Base-by-base conservation (phyloP, 2,888 invertebrate genomes). In the Kuschelorhynchus macadamiae region DNA sequence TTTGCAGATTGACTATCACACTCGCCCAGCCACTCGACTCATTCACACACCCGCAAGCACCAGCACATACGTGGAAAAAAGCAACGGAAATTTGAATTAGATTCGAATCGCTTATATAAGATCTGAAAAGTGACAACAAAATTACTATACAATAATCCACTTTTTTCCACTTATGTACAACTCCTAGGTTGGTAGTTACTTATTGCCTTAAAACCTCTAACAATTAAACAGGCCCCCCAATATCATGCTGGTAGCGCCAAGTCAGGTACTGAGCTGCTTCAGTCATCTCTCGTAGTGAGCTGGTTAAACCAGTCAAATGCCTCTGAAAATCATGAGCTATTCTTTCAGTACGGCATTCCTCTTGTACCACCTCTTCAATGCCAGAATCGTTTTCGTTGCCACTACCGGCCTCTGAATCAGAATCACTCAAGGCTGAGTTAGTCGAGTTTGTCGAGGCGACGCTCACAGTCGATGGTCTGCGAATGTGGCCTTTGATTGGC, bases 241-340 rank as follows among this genome's bases (percentile, higher is more conserved):
- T 91, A 85, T 95, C 95, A 82, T 91, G 92, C 85, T 96, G 96
- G 85, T 96, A 96, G 77, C 94, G 90, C 80, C 91, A 89, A 77
- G 95, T 94, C 77, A 96, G 89, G 84, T 93, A 93, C 75, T 92
- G 90, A 7, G 96, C 95, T 74, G 95, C 93, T 77, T 93, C 92
- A 63, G 95, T 95, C 87, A 96, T 91, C 78, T 93, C 92, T 78
- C 91, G 89, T 75, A 96, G 89, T 75, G 94, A 93, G 76, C 89
- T 89, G 77, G 94, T 92, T 49, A 96, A 89, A 7, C 96, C 96
- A 63, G 90, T 88, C 50, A 96, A 86, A 84, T 96, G 95, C 77
- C 92, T 89, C 72, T 93, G 87, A 84, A 96, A 96, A 65, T 92
- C 90, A 57, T 91, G 90, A 3, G 95, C 94, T 42, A 92, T 87